Percentiles rank a stretch among this genome's conserved stretches.
These are phyloP conservation scores for Cacatua alba DNA, from an alignment of 2,113 vertebrate genomes.

Conservation along the genomic window DNA sequence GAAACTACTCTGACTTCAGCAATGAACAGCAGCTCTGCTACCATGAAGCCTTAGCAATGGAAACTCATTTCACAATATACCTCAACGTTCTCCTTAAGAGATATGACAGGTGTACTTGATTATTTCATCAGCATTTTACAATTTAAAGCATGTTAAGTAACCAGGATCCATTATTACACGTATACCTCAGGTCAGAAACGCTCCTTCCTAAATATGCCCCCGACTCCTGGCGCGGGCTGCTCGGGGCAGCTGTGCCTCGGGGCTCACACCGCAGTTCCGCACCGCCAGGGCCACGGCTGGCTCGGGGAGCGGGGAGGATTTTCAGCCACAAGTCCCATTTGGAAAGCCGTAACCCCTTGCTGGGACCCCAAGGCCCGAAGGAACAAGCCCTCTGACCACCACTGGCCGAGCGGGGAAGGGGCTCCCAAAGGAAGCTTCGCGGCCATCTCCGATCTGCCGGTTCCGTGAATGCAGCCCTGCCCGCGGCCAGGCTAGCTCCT, in stretches of 20 bases:
- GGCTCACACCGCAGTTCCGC: neutral
- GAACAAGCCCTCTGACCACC: neutral
- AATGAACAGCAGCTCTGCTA: neutral
- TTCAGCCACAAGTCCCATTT: neutral
- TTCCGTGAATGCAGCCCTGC: neutral
- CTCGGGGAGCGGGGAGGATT: too few species aligned
- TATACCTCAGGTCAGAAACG: neutral
- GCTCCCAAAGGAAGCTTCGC: neutral
- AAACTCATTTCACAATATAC: accelerated
- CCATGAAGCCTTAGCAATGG: neutral
- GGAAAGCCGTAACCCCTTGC: neutral
- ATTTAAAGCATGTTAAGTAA: neutral
- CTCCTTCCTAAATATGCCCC: neutral
- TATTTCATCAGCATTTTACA: neutral
- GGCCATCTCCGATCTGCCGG: neutral
- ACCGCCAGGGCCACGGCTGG: neutral
- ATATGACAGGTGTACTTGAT: neutral
- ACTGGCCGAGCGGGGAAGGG: neutral
- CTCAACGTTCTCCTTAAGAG: neutral
- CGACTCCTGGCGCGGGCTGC: accelerated
- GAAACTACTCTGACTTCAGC: neutral
- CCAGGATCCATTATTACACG: neutral
- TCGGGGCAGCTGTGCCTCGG: neutral
- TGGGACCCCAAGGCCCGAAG: neutral
- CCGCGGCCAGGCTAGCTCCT: neutral